Evolutionary conservation across 2,797 vertebrate genomes (phyloP).

Genomic region (Leptatherina wallacei): DNA sequence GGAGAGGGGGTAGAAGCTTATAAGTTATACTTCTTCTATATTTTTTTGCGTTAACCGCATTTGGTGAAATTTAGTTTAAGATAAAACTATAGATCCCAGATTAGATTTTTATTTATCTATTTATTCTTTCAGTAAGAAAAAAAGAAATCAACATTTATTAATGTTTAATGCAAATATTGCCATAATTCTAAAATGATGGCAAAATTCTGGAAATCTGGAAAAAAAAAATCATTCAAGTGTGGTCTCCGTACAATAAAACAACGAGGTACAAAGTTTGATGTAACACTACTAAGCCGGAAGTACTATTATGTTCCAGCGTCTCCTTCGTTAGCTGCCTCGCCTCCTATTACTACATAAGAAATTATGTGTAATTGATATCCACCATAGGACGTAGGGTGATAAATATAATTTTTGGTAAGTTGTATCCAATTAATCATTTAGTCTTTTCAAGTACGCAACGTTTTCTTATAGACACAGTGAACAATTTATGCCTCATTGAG

Average conservation of each 20-base stretch:
- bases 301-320: slow-evolving; percentile 25
- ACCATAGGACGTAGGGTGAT: too few relatives aligned
- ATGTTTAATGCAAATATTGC: not conserved
- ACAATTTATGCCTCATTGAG: not conserved
- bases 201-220: not conserved
- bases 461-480: not conserved
- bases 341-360: not conserved
- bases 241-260: not conserved
- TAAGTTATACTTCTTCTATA: too few relatives aligned
- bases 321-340: not conserved
- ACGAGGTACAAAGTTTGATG: not conserved
- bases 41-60: too few relatives aligned
- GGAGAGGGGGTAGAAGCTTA: too few relatives aligned
- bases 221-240: not conserved
- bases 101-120: too few relatives aligned
- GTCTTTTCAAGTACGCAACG: fast-evolving
- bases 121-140: too few relatives aligned
- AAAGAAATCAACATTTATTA: not conserved
- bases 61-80: not conserved
- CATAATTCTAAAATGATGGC: not conserved
- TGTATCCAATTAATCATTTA: fast-evolving
- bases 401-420: slow-evolving; percentile 26
- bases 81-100: too few relatives aligned
- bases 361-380: not conserved
- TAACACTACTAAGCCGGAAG: slow-evolving; percentile 58